phyloP scores from a whole-genome alignment of 1,140 invertebrate genomes.

The Trialeurodes vaporariorum region DNA sequence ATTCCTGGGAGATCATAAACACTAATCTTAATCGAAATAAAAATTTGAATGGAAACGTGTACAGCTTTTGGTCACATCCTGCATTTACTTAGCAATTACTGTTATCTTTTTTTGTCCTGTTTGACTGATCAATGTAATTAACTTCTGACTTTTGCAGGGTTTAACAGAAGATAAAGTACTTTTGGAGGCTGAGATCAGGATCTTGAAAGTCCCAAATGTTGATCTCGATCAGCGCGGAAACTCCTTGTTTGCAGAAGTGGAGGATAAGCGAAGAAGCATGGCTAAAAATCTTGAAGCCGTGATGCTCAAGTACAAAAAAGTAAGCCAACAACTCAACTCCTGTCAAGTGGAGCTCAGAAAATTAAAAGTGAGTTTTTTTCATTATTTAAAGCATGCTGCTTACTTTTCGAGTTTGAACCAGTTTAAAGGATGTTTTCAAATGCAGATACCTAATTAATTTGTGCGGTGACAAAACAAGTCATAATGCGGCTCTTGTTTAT shows the following conservation, averaged over 20 bases:
- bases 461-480: no score
- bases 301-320: conserved; percentile 16
- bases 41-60: no score
- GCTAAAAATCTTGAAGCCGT: conserved; percentile 14
- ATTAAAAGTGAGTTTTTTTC: conserved; percentile 18
- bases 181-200: conserved; percentile 13
- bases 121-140: neutral
- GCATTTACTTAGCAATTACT: neutral
- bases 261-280: conserved; percentile 16
- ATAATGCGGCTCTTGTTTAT: no score
- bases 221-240: conserved; percentile 16
- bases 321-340: conserved; percentile 13
- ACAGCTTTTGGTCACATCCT: neutral
- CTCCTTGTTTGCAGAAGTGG: conserved; percentile 21
- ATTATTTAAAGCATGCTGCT: no score
- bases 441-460: no score
- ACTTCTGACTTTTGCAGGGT: conserved; percentile 15
- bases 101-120: neutral
- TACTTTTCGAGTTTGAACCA: no score
- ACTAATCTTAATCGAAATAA: no score
- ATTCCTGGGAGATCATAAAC: no score
- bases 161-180: conserved; percentile 17
- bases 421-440: no score
- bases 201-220: conserved; percentile 14
- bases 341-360: conserved; percentile 15